Conservation (phyloP, 2,113 vertebrate genomes). For the Garra rufa region DNA sequence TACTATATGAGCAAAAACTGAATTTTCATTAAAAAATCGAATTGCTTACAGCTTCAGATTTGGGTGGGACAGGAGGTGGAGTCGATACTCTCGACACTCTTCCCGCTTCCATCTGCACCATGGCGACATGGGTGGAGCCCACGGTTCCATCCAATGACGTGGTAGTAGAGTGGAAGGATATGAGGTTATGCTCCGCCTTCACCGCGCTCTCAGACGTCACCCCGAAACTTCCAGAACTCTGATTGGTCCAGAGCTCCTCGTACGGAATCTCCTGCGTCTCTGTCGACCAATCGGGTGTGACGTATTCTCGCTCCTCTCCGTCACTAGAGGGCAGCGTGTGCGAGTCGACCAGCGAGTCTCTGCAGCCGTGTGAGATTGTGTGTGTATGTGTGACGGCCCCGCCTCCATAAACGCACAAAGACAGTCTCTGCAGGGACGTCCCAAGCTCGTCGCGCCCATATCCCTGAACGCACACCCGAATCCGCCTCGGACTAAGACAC, state of each 20-base stretch:
- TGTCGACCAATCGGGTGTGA: conserved; percentile 89
- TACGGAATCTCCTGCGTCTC: conserved; percentile 92
- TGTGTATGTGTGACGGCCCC: conserved; percentile 52
- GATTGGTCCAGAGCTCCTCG: conserved; percentile 94
- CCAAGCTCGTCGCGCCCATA: conserved; percentile 76
- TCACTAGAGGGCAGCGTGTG: conserved; percentile 64
- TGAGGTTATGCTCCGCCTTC: conserved; percentile 81
- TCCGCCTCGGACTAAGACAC: conserved; percentile 85
- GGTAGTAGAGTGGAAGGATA: conserved; percentile 78
- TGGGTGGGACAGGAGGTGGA: conserved; percentile 93
- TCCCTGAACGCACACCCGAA: conserved; percentile 82
- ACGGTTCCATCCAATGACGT: conserved; percentile 74
- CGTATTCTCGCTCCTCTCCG: conserved; percentile 88
- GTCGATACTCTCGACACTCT: conserved; percentile 77
- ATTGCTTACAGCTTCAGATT: conserved; percentile 90
- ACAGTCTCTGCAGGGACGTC: conserved; percentile 75
- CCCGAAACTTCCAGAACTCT: conserved; percentile 66
- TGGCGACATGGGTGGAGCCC: conserved; percentile 60
- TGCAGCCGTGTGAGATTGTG: conserved; percentile 71
- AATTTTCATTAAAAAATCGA: no score
- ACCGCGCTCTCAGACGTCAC: conserved; percentile 71
- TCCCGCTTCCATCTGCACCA: conserved; percentile 71
- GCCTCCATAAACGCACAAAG: conserved; percentile 78
- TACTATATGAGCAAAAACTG: no score
- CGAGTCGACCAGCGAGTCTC: conserved; percentile 74